Percentiles rank a stretch among this genome's conserved stretches.
Conservation (phyloP, 2,797 vertebrate genomes). For the Anniella stebbinsi region DNA sequence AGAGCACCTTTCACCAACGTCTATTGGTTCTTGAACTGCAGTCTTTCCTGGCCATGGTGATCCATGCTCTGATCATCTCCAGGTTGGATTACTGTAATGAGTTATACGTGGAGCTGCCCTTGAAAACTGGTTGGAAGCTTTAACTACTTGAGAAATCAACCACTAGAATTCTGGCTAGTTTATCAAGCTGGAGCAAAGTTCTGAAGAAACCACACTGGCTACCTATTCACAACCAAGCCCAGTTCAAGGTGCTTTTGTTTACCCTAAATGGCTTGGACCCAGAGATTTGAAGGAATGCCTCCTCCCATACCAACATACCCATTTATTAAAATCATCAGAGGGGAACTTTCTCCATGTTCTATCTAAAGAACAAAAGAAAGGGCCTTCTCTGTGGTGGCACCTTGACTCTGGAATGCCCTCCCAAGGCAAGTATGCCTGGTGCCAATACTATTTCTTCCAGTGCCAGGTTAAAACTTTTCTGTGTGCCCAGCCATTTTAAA, state of each 20-base stretch:
- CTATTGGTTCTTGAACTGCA: background rate
- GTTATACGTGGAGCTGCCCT: background rate
- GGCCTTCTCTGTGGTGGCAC: background rate
- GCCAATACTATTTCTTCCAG: too few species aligned
- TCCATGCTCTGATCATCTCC: too few species aligned
- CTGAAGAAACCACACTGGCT: background rate
- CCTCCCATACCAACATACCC: background rate
- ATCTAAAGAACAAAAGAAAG: background rate
- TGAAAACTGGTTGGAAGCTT: background rate
- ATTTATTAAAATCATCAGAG: background rate
- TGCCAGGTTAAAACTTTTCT: background rate
- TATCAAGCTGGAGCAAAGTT: background rate
- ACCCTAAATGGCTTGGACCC: background rate
- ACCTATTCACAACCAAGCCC: background rate
- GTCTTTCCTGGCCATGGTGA: too few species aligned
- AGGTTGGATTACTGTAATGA: background rate
- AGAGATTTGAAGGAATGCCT: background rate
- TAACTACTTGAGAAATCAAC: background rate
- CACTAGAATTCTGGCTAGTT: background rate
- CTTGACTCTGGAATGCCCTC: background rate
- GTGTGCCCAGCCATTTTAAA: background rate
- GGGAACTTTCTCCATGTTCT: background rate
- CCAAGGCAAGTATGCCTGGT: background rate
- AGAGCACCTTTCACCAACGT: background rate
- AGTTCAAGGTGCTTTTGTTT: background rate